These are phyloP conservation scores for Disparrhopalites patrizii DNA, from an alignment of 2,888 invertebrate species.

Conservation along the genomic window DNA sequence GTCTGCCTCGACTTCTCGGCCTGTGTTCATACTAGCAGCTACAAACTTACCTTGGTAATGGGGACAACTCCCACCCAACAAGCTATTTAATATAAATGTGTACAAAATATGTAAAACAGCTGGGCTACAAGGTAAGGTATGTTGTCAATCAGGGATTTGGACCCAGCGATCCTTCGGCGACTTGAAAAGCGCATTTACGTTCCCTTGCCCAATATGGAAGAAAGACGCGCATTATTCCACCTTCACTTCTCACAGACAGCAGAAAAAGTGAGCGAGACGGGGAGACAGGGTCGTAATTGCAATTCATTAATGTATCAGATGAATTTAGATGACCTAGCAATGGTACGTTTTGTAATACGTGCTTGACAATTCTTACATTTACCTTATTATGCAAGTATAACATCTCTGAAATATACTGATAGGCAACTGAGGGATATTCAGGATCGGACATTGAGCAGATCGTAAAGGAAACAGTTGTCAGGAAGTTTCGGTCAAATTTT, in stretches of 20 bases:
- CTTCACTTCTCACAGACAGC: conserved; percentile 52
- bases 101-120: no score
- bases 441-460: conserved; percentile 82
- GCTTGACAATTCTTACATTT: background rate
- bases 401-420: no score
- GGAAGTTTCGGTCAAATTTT: conserved; percentile 39
- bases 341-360: conserved; percentile 26
- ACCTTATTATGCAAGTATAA: no score
- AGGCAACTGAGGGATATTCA: conserved; percentile 71
- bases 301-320: conserved; percentile 35
- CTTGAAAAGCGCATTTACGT: conserved; percentile 82
- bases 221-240: conserved; percentile 66
- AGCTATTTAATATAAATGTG: conserved; percentile 16
- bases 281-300: conserved; percentile 30
- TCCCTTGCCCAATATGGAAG: conserved; percentile 66
- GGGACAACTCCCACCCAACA: no score
- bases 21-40: conserved; percentile 73
- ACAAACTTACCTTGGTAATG: conserved; percentile 85
- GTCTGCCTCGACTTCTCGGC: conserved; percentile 49
- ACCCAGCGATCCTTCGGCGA: conserved; percentile 78
- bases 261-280: conserved; percentile 50
- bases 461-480: conserved; percentile 82
- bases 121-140: no score
- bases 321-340: conserved; percentile 36
- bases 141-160: conserved; percentile 81